phyloP scores from a whole-genome alignment of 2,888 invertebrate species.

The Polietes domitor region DNA sequence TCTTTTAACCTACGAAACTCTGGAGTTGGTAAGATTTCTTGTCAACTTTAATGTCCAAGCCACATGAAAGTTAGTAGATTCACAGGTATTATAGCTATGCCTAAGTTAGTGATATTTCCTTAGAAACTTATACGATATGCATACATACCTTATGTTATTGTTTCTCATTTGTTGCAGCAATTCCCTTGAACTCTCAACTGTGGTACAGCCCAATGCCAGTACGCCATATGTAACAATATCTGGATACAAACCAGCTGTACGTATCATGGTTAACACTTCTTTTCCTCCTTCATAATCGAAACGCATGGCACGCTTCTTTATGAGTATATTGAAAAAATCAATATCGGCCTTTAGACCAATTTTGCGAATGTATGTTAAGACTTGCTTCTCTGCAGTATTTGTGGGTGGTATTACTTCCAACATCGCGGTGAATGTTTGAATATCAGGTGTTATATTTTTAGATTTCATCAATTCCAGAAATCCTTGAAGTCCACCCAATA shows the following conservation, averaged over 20 bases:
- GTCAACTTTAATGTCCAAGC: too few species aligned
- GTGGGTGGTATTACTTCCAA: slow-evolving; percentile 87
- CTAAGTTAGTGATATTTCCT: too few species aligned
- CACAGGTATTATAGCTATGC: too few species aligned
- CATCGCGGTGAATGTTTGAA: slow-evolving; percentile 90
- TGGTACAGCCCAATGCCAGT: slow-evolving; percentile 89
- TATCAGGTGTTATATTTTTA: slow-evolving; percentile 86
- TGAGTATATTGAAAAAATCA: slow-evolving; percentile 92
- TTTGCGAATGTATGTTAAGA: slow-evolving; percentile 85
- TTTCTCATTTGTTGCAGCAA: slow-evolving; percentile 87
- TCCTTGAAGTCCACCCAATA: slow-evolving; percentile 89
- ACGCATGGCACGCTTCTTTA: slow-evolving; percentile 89
- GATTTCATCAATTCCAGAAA: slow-evolving; percentile 88
- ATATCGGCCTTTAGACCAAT: slow-evolving; percentile 86
- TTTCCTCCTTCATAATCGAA: slow-evolving; percentile 86
- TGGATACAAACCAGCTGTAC: slow-evolving; percentile 83
- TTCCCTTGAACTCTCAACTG: slow-evolving; percentile 84
- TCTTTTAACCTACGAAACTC: too few species aligned
- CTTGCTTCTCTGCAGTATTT: slow-evolving; percentile 85
- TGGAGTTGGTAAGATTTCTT: too few species aligned
- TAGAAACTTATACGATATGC: too few species aligned
- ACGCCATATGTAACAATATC: slow-evolving; percentile 94
- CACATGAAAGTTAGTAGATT: too few species aligned
- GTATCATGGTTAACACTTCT: slow-evolving; percentile 83
- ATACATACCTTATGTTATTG: slow-evolving; percentile 83